Conservation (phyloP, 2,113 vertebrate genomes). For the Scartelaos histophorus region DNA sequence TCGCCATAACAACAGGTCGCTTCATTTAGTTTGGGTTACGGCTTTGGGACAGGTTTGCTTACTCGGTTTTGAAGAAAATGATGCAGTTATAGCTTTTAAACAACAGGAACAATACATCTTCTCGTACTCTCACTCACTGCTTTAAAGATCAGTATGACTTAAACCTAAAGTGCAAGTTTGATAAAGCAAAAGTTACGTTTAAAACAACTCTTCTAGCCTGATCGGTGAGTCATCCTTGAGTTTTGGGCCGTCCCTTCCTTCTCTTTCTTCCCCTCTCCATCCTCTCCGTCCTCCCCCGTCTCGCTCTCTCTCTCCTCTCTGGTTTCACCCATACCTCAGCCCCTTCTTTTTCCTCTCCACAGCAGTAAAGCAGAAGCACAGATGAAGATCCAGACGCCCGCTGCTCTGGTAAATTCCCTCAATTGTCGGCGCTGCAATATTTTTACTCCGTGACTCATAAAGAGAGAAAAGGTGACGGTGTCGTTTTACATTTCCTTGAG, state of each 20-base stretch:
- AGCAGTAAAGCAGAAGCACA: constrained; percentile 46
- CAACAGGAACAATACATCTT: not conserved
- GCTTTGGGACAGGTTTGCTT: too few relatives aligned
- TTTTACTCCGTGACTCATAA: constrained; percentile 72
- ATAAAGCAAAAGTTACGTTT: not conserved
- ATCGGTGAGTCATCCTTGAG: constrained; percentile 60
- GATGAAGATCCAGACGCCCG: constrained; percentile 53
- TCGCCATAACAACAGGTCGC: too few relatives aligned
- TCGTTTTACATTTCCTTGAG: constrained; percentile 42
- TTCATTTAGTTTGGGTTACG: too few relatives aligned
- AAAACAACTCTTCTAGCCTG: constrained; percentile 20
- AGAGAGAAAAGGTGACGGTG: constrained; percentile 26
- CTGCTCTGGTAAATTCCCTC: constrained; percentile 62
- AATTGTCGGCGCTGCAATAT: constrained; percentile 69
- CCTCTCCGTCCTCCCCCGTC: not conserved
- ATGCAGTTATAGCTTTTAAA: not conserved
- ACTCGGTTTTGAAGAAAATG: not conserved
- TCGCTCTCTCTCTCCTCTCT: not conserved
- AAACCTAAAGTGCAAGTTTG: constrained; percentile 8
- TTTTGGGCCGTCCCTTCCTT: constrained; percentile 40
- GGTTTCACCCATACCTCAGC: constrained; percentile 2
- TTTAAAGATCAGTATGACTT: constrained; percentile 33
- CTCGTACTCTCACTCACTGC: constrained; percentile 6
- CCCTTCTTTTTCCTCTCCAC: constrained; percentile 46
- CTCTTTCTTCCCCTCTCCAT: not conserved